Conservation (phyloP, 2,888 invertebrate genomes). For the Salticus scenicus region DNA sequence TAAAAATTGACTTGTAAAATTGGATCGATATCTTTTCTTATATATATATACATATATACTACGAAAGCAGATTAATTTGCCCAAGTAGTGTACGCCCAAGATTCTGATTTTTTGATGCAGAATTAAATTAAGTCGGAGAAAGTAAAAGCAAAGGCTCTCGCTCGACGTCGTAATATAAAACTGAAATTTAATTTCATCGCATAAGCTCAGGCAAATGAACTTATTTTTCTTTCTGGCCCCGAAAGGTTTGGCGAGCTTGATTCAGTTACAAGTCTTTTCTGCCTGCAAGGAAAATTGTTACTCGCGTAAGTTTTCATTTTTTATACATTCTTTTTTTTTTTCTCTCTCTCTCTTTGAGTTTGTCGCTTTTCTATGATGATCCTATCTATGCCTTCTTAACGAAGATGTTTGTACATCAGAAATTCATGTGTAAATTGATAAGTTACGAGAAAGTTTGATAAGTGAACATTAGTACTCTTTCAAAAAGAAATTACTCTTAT, state of each 20-base stretch:
- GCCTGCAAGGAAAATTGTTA: not conserved
- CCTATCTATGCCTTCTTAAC: not conserved
- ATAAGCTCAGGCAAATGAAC: not conserved
- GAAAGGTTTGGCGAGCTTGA: not conserved
- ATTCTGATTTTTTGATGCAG: slow-evolving; percentile 23
- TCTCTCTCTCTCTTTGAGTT: not conserved
- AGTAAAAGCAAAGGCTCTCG: not conserved
- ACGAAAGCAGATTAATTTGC: slow-evolving; percentile 4
- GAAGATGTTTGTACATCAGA: not conserved
- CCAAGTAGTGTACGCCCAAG: not conserved
- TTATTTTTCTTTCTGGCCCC: not conserved
- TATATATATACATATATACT: no score
- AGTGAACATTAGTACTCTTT: no score
- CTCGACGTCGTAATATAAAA: not conserved
- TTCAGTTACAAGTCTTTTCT: slow-evolving; percentile 7
- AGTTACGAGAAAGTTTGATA: no score
- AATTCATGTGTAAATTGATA: no score
- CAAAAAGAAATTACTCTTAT: no score
- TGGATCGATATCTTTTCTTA: not conserved
- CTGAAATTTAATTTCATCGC: slow-evolving; percentile 13
- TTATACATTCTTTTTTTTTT: not conserved
- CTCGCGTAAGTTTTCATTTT: no score
- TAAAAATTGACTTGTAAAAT: not conserved
- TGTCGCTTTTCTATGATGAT: not conserved
- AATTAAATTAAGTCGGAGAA: not conserved